These are phyloP conservation scores for Leptura quadrifasciata DNA, from an alignment of 2,888 invertebrate genomes.

Conservation along the genomic window DNA sequence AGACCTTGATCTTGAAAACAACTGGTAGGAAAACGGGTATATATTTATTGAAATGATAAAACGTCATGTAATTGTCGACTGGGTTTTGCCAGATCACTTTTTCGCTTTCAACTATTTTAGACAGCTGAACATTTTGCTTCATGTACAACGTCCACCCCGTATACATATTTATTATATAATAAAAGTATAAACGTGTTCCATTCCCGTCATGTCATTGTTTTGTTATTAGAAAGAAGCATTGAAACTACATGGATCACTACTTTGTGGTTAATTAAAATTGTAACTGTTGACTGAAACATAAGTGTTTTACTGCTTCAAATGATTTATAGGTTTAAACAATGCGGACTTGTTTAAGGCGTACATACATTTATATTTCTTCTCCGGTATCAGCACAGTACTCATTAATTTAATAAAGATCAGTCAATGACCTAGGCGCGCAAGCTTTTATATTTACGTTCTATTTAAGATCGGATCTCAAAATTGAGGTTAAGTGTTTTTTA, in stretches of 20 bases:
- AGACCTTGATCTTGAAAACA: too few relatives aligned
- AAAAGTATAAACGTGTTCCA: background rate
- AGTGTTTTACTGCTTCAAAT: slow-evolving; percentile 25
- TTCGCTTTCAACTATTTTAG: too few relatives aligned
- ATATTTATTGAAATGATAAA: too few relatives aligned
- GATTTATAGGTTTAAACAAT: slow-evolving; percentile 35
- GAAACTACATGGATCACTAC: background rate
- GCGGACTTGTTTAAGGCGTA: slow-evolving; percentile 15
- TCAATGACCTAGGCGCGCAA: slow-evolving; percentile 49
- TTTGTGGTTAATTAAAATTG: slow-evolving; percentile 11
- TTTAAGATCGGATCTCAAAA: slow-evolving; percentile 51
- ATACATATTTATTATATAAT: background rate
- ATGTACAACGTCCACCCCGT: background rate
- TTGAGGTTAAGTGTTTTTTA: slow-evolving; percentile 55
- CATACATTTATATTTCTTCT: slow-evolving; percentile 34
- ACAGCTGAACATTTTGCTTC: too few relatives aligned
- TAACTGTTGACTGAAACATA: slow-evolving; percentile 15
- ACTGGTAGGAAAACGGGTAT: too few relatives aligned
- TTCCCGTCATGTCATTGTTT: background rate
- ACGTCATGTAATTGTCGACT: too few relatives aligned
- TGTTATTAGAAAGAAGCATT: background rate
- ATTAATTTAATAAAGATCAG: slow-evolving; percentile 43
- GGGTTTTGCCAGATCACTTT: too few relatives aligned
- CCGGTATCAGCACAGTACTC: slow-evolving; percentile 30
- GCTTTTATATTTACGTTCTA: slow-evolving; percentile 50